Conservation (phyloP, 2,113 vertebrate genomes). For the Gasterosteus nipponicus region DNA sequence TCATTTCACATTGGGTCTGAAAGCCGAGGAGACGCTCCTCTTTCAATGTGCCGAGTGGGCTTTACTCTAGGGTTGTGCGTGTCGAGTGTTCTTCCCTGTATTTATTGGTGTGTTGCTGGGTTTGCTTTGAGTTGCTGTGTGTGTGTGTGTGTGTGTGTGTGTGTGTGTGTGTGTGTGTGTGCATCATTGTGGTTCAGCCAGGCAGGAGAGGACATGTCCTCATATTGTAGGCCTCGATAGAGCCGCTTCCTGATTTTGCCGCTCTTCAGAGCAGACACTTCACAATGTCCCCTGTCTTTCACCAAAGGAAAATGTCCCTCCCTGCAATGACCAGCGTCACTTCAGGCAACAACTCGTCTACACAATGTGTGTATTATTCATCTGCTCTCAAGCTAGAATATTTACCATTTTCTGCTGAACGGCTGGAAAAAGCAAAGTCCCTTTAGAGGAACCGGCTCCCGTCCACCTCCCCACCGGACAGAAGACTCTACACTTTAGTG, state of each 20-base stretch:
- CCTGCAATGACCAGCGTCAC: conserved; percentile 48
- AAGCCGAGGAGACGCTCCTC: conserved; percentile 22
- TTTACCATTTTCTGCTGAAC: conserved; percentile 60
- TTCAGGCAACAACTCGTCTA: conserved; percentile 27
- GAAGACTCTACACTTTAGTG: conserved; percentile 51
- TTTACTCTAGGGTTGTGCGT: conserved; percentile 37
- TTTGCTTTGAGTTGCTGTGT: conserved; percentile 43
- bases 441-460: conserved; percentile 35
- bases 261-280: conserved; percentile 42
- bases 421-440: conserved; percentile 47
- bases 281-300: conserved; percentile 47
- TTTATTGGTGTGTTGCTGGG: conserved; percentile 65
- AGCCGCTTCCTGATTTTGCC: conserved; percentile 47
- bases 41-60: conserved; percentile 27
- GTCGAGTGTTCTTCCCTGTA: conserved; percentile 36
- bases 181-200: conserved; percentile 2
- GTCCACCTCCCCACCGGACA: conserved; percentile 35
- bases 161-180: conserved; percentile 24
- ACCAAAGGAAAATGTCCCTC: conserved; percentile 45
- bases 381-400: conserved; percentile 48
- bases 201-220: conserved; percentile 50
- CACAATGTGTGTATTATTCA: conserved; percentile 63
- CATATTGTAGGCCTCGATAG: conserved; percentile 30
- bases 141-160: conserved; percentile 31
- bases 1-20: conserved; percentile 20